Percentiles rank a stretch among this genome's conserved stretches.
phyloP scores from a whole-genome alignment of 2,888 invertebrate genomes.

The Agrotis segetum region DNA sequence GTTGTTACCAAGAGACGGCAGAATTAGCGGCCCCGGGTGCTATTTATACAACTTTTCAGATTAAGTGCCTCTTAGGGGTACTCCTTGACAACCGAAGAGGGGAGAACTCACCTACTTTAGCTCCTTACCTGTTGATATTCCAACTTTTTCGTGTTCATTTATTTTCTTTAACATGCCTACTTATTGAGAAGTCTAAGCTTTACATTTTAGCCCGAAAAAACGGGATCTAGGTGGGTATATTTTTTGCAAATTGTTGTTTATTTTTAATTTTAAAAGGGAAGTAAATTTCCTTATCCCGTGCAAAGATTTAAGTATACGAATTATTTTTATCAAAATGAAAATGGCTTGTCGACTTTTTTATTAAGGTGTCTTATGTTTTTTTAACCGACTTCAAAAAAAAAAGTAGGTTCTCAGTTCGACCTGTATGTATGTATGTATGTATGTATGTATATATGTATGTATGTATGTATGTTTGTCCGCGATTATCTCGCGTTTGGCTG shows the following conservation, averaged over 20 bases:
- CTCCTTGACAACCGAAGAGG: conserved; percentile 1
- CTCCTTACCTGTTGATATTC: conserved; percentile 48
- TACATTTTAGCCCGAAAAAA: background rate
- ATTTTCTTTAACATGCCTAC: conserved; percentile 5
- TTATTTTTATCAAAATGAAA: background rate
- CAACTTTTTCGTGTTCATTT: conserved; percentile 25
- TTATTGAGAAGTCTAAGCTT: background rate
- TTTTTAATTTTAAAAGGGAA: conserved; percentile 9
- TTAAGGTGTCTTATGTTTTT: background rate
- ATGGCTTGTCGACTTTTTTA: background rate
- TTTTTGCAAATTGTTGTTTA: background rate
- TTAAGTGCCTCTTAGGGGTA: conserved; percentile 29
- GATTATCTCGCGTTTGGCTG: too few relatives aligned
- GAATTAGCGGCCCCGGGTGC: background rate
- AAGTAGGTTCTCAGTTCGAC: too few relatives aligned
- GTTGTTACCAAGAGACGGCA: background rate
- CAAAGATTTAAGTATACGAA: background rate
- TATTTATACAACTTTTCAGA: conserved; percentile 42
- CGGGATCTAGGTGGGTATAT: background rate
- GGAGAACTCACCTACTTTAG: background rate
- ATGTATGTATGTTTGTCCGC: too few relatives aligned
- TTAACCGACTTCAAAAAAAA: too few relatives aligned
- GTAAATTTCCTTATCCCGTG: too few relatives aligned
- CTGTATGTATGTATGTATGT: too few relatives aligned
- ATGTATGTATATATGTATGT: too few relatives aligned